phyloP scores from a whole-genome alignment of 2,113 vertebrate species.

The Athene cunicularia region DNA sequence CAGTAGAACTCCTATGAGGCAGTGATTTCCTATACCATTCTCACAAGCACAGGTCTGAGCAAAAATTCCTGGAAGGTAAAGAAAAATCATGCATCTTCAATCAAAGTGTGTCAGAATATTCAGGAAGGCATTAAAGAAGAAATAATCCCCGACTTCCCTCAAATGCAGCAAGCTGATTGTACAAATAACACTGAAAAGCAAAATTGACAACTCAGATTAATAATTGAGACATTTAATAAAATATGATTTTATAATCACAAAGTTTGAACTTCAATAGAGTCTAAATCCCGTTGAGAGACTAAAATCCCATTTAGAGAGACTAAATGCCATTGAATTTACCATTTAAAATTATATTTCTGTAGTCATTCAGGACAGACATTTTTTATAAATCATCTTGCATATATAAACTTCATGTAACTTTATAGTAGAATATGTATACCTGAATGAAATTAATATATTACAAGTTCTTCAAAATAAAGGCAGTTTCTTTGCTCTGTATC shows the following conservation, averaged over 20 bases:
- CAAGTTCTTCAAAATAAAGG: not conserved
- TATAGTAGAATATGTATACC: not conserved
- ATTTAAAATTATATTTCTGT: not conserved
- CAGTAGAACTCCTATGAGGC: not conserved
- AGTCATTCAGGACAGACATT: not conserved
- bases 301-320: not conserved
- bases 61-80: not conserved
- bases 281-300: not conserved
- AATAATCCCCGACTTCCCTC: not conserved
- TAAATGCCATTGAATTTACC: not conserved
- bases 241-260: not conserved
- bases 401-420: not conserved
- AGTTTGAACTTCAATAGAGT: not conserved
- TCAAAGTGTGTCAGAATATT: not conserved
- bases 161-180: not conserved
- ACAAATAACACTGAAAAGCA: not conserved
- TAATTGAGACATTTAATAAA: conserved; percentile 4
- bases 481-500: not conserved
- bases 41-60: not conserved
- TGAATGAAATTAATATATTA: not conserved
- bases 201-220: not conserved
- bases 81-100: not conserved
- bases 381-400: not conserved
- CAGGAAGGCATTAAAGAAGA: not conserved
- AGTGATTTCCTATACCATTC: not conserved